Base-by-base conservation (phyloP, 2,797 vertebrate genomes). In the Falco biarmicus region DNA sequence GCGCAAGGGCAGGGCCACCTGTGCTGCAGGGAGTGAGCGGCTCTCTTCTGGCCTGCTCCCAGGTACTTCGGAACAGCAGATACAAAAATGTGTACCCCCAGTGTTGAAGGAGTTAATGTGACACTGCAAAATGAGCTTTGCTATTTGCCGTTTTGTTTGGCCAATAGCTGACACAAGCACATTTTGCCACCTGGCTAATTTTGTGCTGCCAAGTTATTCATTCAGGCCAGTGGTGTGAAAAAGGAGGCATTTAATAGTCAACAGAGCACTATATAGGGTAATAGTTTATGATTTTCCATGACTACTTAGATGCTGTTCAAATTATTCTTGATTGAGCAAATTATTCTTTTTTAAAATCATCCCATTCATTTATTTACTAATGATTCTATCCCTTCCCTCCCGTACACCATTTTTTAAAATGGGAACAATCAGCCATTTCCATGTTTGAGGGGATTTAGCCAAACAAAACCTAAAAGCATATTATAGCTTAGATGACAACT, bases 281-380 rank as follows among this genome's bases (percentile, higher is more conserved):
- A 97, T 97, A 97, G 97, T 97, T 98, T 98, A 97, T 98, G 97
- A 98, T 98, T 97, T 98, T 96, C 95, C 94, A 95, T 94, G 93
- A 95, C 95, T 96, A 89, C 96, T 97, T 96, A 97, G 91, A 96
- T 95, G 94, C 93, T 95, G 95, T 87, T 95, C 96, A 97, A 98
- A 97, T 98, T 98, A 98, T 94, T 97, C 96, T 96, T 97, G 97
- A 98, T 98, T 98, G 97, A 97, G 97, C 89, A 97, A 97, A 98
- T 96, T 93, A 94, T 48, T 93, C 96, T 93, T 97, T 95, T 97
- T 96, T 60, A 97, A 97, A 97, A 96, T 86, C 94, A 97, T 96
- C 93, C 95, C 95, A 97, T 97, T 97, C 97, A 97, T 97, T 97
- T 96, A 93, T 85, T 96, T 97, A 82, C 93, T 92, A 97, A 94